Base-by-base conservation (phyloP, 2,113 vertebrate genomes). In the Chaetodon trifascialis region DNA sequence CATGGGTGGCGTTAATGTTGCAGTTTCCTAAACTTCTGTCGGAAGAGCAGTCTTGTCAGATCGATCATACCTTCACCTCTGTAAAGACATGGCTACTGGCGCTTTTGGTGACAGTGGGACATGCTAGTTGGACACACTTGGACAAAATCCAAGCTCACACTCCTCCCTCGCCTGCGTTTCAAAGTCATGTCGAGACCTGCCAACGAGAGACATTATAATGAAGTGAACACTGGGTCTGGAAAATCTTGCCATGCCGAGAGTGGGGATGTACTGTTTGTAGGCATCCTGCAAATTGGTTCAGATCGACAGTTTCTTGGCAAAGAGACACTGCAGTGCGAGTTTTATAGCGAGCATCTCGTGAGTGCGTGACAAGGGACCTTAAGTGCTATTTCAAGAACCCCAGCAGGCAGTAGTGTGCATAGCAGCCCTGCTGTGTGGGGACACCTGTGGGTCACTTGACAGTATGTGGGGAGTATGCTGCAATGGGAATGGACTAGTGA, bases 101-200 rank as follows among this genome's bases (percentile, higher is more conserved):
- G 92, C 93, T 88, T 91, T 92, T 90, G 89, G 92, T 93, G 94
- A 94, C 94, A 95, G 93, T 94, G 93, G 93, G 88, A 96, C 96
- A 96, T 96, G 93, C 95, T 96, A 97, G 95, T 95, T 93, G 96
- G 96, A 96, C 96, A 96, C 89, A 76, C 82, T 85, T 93, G 91
- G 89, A 85, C 89, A 93, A 91, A 94, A 94, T 95, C 93, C 93
- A 94, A 93, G 92, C 90, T 93, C 89, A 90, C 95, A 97, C 97
- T 99, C 98, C 98, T 99, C 98, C 97, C 95, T 97, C 97, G 96
- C 97, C 97, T 98, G 97, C 95, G 97, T 96, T 94, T 94, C 97
- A 96, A 96, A 97, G 97, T 99, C 98, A 99, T 99, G 98, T 99
- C 98, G 96, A 99, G 98, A 99, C 98, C 98, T 99, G 98, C 97